Evolutionary conservation across 2,113 vertebrate genomes (phyloP).

Genomic region (Sylvietta virens): DNA sequence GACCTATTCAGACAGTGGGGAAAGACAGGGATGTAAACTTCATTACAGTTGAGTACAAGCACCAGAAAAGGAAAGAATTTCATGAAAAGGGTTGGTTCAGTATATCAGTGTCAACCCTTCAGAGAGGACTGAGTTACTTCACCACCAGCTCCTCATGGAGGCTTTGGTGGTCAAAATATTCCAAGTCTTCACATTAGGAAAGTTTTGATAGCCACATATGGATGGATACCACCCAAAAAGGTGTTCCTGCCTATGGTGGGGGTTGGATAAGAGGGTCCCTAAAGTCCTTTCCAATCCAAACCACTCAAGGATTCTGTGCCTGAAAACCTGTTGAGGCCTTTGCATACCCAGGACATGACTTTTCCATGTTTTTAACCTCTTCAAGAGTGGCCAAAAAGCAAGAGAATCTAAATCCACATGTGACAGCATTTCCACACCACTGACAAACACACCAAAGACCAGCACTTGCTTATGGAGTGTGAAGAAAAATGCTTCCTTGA

Average conservation of each 20-base stretch:
- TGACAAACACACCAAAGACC: neutral
- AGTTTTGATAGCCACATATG: neutral
- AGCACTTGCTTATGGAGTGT: neutral
- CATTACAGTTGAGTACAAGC: neutral
- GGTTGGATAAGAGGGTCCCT: neutral
- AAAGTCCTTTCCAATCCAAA: neutral
- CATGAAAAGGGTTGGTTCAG: neutral
- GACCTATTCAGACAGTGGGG: neutral
- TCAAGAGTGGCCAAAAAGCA: neutral
- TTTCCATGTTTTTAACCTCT: neutral
- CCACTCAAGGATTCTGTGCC: neutral
- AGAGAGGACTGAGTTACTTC: neutral
- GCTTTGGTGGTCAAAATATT: neutral
- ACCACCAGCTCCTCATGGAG: neutral
- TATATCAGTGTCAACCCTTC: neutral
- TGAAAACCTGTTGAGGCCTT: neutral
- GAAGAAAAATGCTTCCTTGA: neutral
- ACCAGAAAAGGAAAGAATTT: neutral
- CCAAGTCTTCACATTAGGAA: neutral
- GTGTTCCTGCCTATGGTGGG: neutral
- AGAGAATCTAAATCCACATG: accelerated
- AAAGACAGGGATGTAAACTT: accelerated
- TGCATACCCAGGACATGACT: neutral
- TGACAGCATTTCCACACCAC: neutral
- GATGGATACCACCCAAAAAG: neutral